Conservation (phyloP, 2,888 invertebrate species). For the Limnephilus auricula region DNA sequence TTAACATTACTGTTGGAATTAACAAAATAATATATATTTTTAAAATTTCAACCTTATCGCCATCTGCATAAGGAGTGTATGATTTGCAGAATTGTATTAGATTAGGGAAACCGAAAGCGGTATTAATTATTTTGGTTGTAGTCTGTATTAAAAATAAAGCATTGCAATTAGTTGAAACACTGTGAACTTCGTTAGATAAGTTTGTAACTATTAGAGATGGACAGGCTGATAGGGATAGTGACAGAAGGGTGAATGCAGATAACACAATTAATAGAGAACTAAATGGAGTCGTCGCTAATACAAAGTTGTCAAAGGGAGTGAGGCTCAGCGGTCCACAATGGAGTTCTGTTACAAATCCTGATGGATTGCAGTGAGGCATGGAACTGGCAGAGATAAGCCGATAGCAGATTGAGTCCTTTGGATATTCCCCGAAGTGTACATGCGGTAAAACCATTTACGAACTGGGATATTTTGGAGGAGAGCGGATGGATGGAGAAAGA, state of each 20-base stretch:
- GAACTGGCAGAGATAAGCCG: not conserved
- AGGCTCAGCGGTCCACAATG: not conserved
- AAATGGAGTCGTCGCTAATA: not conserved
- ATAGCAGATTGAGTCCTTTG: not conserved
- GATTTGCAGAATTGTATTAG: no score
- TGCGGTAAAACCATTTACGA: not conserved
- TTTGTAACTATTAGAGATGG: no score
- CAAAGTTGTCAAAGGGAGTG: not conserved
- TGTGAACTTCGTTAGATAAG: not conserved
- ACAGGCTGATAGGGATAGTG: not conserved
- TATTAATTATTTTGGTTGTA: no score
- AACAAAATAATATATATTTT: no score
- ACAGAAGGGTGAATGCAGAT: no score
- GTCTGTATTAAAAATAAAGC: not conserved
- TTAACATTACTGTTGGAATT: no score
- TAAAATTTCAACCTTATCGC: no score
- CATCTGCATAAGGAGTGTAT: no score
- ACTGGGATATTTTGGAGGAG: no score
- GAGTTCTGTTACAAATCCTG: not conserved
- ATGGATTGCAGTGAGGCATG: not conserved
- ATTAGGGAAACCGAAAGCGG: no score
- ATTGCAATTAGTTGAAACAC: not conserved
- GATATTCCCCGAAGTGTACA: not conserved
- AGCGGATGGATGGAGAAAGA: no score
- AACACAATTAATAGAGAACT: no score